These are phyloP conservation scores for Helicoverpa zea DNA, from an alignment of 1,140 invertebrate species.

Conservation along the genomic window DNA sequence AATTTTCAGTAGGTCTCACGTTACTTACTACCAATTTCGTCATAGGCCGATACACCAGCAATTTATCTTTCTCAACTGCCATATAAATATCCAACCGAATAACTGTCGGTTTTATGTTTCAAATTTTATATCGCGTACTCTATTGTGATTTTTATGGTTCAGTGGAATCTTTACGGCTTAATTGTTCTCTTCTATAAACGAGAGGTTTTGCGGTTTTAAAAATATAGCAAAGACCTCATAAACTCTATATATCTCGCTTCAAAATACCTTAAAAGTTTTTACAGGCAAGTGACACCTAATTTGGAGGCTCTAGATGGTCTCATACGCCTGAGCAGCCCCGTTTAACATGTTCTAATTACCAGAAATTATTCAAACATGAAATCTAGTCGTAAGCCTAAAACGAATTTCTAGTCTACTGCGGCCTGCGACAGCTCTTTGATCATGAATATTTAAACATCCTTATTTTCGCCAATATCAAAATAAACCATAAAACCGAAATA, in stretches of 20 bases:
- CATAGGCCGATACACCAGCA: slow-evolving; percentile 57
- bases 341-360: slow-evolving; percentile 4
- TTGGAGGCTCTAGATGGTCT: background rate
- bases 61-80: slow-evolving; percentile 61
- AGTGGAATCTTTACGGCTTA: slow-evolving; percentile 45
- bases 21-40: slow-evolving; percentile 59
- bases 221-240: no score
- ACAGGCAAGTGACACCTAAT: background rate
- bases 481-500: slow-evolving; percentile 7
- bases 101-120: slow-evolving; percentile 57
- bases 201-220: no score
- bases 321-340: background rate
- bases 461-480: slow-evolving; percentile 18
- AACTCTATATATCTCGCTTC: background rate
- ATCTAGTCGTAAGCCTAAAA: slow-evolving; percentile 4
- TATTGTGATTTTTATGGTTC: slow-evolving; percentile 56
- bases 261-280: background rate
- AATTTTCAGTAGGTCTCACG: slow-evolving; percentile 59
- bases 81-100: slow-evolving; percentile 55
- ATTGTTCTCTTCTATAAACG: background rate
- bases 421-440: background rate
- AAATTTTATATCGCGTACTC: slow-evolving; percentile 57
- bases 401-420: slow-evolving; percentile 25
- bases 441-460: slow-evolving; percentile 18
- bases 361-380: slow-evolving; percentile 23